phyloP scores from a whole-genome alignment of 2,113 vertebrate species.

The Cheilinus undulatus region DNA sequence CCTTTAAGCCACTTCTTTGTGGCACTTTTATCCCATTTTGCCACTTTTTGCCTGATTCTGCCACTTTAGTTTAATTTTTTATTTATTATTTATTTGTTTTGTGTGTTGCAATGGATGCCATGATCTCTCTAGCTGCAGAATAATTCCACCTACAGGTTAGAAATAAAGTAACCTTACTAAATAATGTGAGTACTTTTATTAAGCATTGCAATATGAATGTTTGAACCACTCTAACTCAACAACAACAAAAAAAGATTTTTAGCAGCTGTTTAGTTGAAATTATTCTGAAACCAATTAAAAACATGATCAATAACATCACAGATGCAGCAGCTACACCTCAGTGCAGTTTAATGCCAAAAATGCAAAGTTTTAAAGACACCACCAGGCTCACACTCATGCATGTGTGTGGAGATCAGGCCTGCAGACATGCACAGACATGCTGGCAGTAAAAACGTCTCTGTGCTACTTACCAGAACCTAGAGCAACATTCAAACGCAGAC shows the following conservation, averaged over 20 bases:
- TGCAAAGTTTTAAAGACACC: conserved; percentile 11
- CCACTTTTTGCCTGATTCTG: no score
- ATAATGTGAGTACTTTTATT: no score
- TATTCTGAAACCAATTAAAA: neutral
- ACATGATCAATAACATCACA: neutral
- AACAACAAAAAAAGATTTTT: neutral
- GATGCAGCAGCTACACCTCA: neutral
- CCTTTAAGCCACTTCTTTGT: no score
- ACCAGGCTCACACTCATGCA: conserved; percentile 38
- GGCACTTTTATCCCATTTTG: no score
- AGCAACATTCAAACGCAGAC: conserved; percentile 11
- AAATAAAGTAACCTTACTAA: no score
- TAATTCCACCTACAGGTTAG: no score
- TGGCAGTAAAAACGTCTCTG: neutral
- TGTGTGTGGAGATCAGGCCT: neutral
- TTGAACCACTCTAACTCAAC: neutral
- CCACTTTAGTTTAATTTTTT: no score
- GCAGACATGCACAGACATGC: conserved; percentile 50
- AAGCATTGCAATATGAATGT: no score
- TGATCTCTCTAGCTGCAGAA: no score
- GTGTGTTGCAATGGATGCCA: no score
- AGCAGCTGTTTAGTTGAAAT: neutral
- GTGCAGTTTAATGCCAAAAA: neutral
- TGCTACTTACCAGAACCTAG: conserved; percentile 64
- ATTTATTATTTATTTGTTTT: no score